A percentile compares a stretch with the other conserved stretches of the same genome.
phyloP scores from a whole-genome alignment of 2,888 invertebrate genomes.

The Drosophila bunnanda region DNA sequence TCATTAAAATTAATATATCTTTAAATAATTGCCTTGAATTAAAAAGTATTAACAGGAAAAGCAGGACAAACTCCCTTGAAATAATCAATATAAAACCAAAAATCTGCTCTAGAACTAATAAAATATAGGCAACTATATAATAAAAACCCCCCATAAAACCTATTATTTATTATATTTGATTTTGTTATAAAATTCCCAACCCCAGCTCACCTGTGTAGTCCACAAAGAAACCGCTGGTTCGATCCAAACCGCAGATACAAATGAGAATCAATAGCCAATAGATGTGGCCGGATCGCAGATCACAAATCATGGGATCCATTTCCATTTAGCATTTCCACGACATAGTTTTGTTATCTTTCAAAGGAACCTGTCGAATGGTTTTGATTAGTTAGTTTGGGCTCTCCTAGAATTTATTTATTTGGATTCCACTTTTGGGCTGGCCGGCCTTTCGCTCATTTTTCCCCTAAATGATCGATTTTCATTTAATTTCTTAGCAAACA shows the following conservation, averaged over 20 bases:
- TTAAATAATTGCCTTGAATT: too few relatives aligned
- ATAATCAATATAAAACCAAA: background rate
- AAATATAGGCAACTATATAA: background rate
- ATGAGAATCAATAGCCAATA: constrained; percentile 44
- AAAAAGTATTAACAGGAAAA: too few relatives aligned
- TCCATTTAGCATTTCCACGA: constrained; percentile 18
- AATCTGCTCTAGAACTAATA: too few relatives aligned
- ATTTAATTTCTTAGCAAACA: constrained; percentile 64
- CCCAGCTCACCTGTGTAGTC: constrained; percentile 71
- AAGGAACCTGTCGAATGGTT: constrained; percentile 33
- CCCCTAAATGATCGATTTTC: constrained; percentile 67
- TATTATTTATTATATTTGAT: background rate
- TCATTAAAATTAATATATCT: too few relatives aligned
- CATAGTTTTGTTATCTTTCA: constrained; percentile 26
- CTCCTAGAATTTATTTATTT: constrained; percentile 42
- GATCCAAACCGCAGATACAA: constrained; percentile 30
- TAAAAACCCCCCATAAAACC: background rate
- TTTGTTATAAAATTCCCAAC: background rate
- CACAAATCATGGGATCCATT: constrained; percentile 32
- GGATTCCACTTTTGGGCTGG: constrained; percentile 21
- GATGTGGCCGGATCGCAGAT: constrained; percentile 40
- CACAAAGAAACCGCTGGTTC: constrained; percentile 55
- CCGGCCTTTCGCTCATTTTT: constrained; percentile 30
- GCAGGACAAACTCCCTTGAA: too few relatives aligned
- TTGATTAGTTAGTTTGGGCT: constrained; percentile 28